Percentiles rank a stretch among this genome's conserved stretches.
Conservation (phyloP, 1,140 invertebrate genomes). For the Lasioglossum baleicum region DNA sequence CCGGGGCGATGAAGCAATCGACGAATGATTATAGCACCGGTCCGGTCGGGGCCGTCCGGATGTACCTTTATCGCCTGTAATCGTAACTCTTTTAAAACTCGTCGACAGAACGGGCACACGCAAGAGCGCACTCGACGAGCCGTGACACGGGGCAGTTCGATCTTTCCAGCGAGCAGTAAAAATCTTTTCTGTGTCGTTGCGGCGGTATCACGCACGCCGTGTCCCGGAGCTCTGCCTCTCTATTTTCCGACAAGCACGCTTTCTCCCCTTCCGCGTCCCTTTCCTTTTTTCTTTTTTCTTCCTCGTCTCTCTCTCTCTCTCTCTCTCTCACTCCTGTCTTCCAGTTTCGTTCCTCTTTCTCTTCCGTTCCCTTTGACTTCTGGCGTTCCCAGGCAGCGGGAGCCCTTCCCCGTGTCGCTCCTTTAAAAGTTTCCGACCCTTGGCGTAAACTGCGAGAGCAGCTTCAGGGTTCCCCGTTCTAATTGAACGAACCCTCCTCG, state of each 20-base stretch:
- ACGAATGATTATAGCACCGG: not conserved
- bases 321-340: no score
- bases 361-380: constrained; percentile 19
- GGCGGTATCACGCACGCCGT: constrained; percentile 34
- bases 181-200: constrained; percentile 53
- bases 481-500: constrained; percentile 61
- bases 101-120: constrained; percentile 22
- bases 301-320: not conserved
- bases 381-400: constrained; percentile 5
- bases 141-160: constrained; percentile 29
- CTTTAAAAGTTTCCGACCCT: constrained; percentile 48
- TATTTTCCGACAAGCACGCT: constrained; percentile 2
- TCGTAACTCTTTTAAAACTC: constrained; percentile 14
- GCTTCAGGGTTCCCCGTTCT: constrained; percentile 53
- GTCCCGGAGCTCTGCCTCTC: constrained; percentile 5
- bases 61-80: constrained; percentile 1
- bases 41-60: no score
- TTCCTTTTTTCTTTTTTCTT: not conserved
- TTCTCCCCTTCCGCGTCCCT: not conserved
- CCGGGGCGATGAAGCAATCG: not conserved
- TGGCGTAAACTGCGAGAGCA: constrained; percentile 52
- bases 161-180: constrained; percentile 42
- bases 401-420: constrained; percentile 1
- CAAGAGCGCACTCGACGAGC: constrained; percentile 38
- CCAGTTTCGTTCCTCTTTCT: no score